Percentiles rank a stretch among this genome's conserved stretches.
Evolutionary conservation across 2,888 invertebrate genomes (phyloP).

Genomic region (Eupithecia subumbrata): DNA sequence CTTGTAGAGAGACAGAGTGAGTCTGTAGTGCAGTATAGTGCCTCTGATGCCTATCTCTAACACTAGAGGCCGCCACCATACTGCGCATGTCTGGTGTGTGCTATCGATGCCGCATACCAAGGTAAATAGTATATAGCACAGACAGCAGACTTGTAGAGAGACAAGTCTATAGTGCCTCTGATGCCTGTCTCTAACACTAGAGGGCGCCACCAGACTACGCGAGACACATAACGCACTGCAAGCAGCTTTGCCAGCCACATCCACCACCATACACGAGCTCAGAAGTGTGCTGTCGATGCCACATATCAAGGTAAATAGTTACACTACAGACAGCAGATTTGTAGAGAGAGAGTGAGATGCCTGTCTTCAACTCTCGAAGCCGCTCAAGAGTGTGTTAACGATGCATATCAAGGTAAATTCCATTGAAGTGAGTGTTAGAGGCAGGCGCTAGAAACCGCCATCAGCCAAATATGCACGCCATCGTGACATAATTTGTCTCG

Average conservation of each 20-base stretch:
- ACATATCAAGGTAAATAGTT: constrained; percentile 84
- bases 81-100: constrained; percentile 68
- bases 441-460: too few relatives aligned
- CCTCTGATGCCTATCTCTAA: not conserved
- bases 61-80: constrained; percentile 75
- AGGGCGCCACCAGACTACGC: constrained; percentile 49
- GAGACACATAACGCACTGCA: constrained; percentile 83
- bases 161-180: not conserved
- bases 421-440: too few relatives aligned
- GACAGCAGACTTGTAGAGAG: not conserved
- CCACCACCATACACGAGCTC: constrained; percentile 66
- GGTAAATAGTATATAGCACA: constrained; percentile 66
- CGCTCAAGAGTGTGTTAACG: constrained; percentile 70
- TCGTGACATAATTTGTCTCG: not conserved
- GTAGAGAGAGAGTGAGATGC: not conserved
- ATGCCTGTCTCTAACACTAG: constrained; percentile 60
- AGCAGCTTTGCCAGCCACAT: constrained; percentile 79
- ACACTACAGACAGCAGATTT: not conserved
- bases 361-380: not conserved
- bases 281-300: constrained; percentile 84
- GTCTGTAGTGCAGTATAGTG: constrained; percentile 45
- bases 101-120: constrained; percentile 86
- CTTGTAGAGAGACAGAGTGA: not conserved
- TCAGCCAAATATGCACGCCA: not conserved
- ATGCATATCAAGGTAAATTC: constrained; percentile 40